phyloP scores from a whole-genome alignment of 2,797 vertebrate genomes.

The Nothura maculosa region DNA sequence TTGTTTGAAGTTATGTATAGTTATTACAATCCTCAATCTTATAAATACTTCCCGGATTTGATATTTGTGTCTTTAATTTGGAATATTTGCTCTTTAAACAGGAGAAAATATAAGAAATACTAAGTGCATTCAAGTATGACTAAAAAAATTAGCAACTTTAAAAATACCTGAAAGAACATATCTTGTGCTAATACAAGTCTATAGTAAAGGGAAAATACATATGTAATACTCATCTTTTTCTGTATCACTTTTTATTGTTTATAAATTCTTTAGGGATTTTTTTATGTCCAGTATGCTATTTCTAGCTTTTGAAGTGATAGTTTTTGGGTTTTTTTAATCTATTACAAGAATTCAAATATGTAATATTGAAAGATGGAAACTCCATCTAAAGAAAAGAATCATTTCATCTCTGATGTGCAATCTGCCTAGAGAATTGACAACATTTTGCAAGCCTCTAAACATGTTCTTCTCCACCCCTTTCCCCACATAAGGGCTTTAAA shows the following conservation, averaged over 20 bases:
- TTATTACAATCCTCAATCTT: neutral
- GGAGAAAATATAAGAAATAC: neutral
- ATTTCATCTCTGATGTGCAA: neutral
- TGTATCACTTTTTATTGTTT: neutral
- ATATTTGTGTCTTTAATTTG: neutral
- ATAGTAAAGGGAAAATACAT: rapidly evolving
- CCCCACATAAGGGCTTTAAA: no score
- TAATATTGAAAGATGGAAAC: neutral
- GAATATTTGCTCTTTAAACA: neutral
- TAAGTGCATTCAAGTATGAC: neutral
- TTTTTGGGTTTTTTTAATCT: neutral
- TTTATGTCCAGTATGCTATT: neutral
- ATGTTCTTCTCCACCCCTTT: neutral
- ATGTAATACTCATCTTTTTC: neutral
- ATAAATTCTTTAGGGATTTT: neutral
- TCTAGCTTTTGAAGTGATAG: neutral
- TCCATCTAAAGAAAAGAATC: neutral
- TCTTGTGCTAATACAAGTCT: neutral
- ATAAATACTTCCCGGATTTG: neutral
- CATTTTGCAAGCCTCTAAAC: neutral
- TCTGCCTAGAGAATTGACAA: neutral
- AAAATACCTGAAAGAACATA: neutral
- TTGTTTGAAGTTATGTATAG: neutral
- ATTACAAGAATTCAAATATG: neutral
- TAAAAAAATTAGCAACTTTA: neutral